A percentile compares a stretch with the other conserved stretches of the same genome.
These are phyloP conservation scores for Limnodromus scolopaceus DNA, from an alignment of 2,797 vertebrate species.

Conservation along the genomic window DNA sequence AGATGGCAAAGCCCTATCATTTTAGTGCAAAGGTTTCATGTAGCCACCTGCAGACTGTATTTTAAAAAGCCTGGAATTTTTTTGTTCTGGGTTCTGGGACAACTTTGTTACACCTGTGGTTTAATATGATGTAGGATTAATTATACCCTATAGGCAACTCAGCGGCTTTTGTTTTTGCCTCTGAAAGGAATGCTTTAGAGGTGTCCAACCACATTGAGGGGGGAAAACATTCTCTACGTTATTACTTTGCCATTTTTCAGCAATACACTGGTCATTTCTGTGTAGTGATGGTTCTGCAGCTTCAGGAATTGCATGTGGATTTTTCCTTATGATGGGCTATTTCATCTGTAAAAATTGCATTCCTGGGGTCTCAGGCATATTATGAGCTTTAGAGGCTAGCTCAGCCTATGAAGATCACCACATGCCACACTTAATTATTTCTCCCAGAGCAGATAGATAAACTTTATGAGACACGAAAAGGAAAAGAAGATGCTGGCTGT, in stretches of 20 bases:
- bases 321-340: neutral
- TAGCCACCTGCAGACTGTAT: slow-evolving; percentile 36
- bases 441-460: neutral
- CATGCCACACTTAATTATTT: neutral
- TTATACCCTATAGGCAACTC: neutral
- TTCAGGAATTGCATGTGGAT: neutral
- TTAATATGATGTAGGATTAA: slow-evolving; percentile 6
- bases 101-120: neutral
- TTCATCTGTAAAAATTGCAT: neutral
- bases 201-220: neutral
- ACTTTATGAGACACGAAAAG: neutral
- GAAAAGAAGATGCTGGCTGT: neutral
- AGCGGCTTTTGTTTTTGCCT: slow-evolving; percentile 23
- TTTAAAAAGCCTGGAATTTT: neutral
- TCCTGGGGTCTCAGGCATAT: neutral
- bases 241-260: neutral
- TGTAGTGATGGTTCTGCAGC: neutral
- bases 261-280: neutral
- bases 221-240: neutral
- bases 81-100: neutral
- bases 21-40: slow-evolving; percentile 43
- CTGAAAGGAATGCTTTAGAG: neutral
- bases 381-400: neutral
- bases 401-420: neutral
- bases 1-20: slow-evolving; percentile 23